Percentiles rank a stretch among this genome's conserved stretches.
Conservation (phyloP, 92 coral and sea anemone species). For the Bergia sp. region DNA sequence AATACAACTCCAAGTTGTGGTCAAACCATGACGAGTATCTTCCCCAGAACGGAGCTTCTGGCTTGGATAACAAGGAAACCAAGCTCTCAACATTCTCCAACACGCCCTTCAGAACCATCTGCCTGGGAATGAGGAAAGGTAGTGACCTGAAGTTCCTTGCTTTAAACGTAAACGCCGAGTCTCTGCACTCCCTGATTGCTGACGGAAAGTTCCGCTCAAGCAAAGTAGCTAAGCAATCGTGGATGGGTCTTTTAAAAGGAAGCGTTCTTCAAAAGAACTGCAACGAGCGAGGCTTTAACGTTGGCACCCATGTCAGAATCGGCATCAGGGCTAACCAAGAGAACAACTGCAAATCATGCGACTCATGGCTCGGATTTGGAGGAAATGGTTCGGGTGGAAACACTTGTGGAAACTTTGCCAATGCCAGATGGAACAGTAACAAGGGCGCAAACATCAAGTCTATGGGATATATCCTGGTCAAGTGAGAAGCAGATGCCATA, state of each 20-base stretch:
- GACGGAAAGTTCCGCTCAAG: constrained; percentile 26
- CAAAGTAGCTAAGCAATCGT: background rate
- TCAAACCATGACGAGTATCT: background rate
- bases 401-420: constrained; percentile 7
- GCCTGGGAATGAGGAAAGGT: constrained; percentile 34
- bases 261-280: constrained; percentile 14
- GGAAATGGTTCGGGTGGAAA: background rate
- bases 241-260: background rate
- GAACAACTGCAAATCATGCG: constrained; percentile 10
- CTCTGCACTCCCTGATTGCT: constrained; percentile 30
- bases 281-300: constrained; percentile 36
- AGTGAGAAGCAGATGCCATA: background rate
- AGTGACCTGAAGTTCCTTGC: background rate
- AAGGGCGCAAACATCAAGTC: background rate
- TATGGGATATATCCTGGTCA: constrained; percentile 26
- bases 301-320: background rate
- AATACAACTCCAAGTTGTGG: background rate
- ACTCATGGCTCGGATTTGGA: constrained; percentile 30
- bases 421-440: background rate
- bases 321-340: constrained; percentile 27
- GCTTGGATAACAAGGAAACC: constrained; percentile 20
- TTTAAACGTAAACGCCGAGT: background rate
- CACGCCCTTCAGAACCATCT: constrained; percentile 1
- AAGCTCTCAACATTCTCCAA: constrained; percentile 12
- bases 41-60: constrained; percentile 21